Base-by-base conservation (phyloP, 2,797 vertebrate genomes). In the Poeciliopsis turneri region DNA sequence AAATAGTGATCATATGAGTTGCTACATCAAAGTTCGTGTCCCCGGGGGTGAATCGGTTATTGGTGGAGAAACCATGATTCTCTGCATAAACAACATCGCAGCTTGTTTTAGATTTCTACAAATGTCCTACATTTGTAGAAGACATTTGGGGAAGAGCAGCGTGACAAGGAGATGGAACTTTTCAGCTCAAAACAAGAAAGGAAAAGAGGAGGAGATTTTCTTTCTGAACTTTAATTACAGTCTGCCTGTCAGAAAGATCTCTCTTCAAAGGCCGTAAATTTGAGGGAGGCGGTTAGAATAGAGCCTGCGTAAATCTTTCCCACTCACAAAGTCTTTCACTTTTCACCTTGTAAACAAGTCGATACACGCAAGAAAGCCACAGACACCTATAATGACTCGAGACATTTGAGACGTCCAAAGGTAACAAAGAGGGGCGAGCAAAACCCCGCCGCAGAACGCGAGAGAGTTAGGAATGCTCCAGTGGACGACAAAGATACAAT, bases 151-250 rank as follows among this genome's bases (percentile, higher is more conserved):
- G 66, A 86, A 75, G 51, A 78, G 68, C 41, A 82, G 70, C 71
- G 61, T 30, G 66, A 83, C 30, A 61, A 47, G 25, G 64, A 85
- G 82, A 84, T 69, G 80, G 84, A 89, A 69, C 82, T 72, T 82
- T 83, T 79, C 84, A 61, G 20, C 61, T 33, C 47, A 46, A 78
- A 90, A 87, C 79, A 82, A 78, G 13, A 75, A 82, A 88, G 86
- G 78, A 82, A 77, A 57, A 79, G 73, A 78, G 46, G 76, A 28
- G 25, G 51, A 64, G 43, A 72, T 81, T 85, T 86, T 87, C 88
- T 88, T 86, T 66, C 90, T 91, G 85, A 86, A 89, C 90, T 94
- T 94, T 96, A 96, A 96, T 96, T 95, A 96, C 93, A 95, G 93
- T 90, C 93, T 90, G 93, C 80, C 86, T 84, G 89, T 91, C 86